Base-by-base conservation (phyloP, 2,888 invertebrate species). In the Synanthedon vespiformis region DNA sequence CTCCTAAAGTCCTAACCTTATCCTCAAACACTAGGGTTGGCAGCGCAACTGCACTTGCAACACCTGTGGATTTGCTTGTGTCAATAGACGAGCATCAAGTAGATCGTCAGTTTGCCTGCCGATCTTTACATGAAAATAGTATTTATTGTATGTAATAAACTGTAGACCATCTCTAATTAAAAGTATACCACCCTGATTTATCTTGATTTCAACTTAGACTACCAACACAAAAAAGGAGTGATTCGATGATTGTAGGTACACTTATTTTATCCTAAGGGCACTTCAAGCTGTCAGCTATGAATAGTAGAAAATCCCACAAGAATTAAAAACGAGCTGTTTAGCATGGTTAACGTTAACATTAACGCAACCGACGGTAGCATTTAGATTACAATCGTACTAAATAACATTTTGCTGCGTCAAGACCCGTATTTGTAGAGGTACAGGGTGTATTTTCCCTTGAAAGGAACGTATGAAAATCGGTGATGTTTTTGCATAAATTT, bases 401-500 rank as follows among this genome's bases (percentile, higher is more conserved):
- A 13, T 44, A 13, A 44, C n/a, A 44, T 13, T 22, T 14, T 44
- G 44, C 44, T 44, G 13, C 44, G 44, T 13, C 13, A 44, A 44
- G 11, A n/a, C 14, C 44, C 44, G 2, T 44, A 44, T 44, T 44
- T 44, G 13, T 44, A 14, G 3, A 44, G 8, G 2, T 13, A 44
- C 13, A 44, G 8, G 14, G 12, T 12, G 6, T 44, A 44, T 13
- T 44, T 44, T 44, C 5, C n/a, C 13, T 13, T 12, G 14, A 44
- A 44, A 5, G 2, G 44, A 14, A 6, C 14, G n/a, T 44, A n/a
- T 13, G 14, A 13, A 18, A 48, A 48, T 48, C 14, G 16, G 53
- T 54, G 34, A 14, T 54, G 48, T 53, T 62, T 63, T 61, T 55
- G 62, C 60, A 65, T 65, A 62, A 65, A 67, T 65, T 67, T 63